Conservation (phyloP, 2,888 invertebrate genomes). For the Priocnemis perturbator region DNA sequence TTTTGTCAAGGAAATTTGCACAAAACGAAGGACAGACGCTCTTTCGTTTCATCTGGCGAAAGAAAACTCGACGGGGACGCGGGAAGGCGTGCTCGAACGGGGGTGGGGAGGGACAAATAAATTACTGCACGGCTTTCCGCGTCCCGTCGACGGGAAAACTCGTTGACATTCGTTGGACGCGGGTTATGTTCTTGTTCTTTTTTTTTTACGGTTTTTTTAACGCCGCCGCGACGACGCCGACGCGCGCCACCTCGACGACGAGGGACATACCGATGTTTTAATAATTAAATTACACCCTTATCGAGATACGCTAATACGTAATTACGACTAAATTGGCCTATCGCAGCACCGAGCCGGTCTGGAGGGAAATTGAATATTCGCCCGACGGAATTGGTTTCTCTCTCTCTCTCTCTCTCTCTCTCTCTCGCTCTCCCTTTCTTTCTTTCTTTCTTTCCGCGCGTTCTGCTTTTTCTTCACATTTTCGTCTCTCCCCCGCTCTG, state of each 20-base stretch:
- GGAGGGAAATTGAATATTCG: constrained; percentile 55
- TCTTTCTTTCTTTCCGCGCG: background rate
- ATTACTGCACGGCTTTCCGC: constrained; percentile 12
- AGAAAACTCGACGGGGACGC: constrained; percentile 11
- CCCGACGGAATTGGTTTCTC: constrained; percentile 45
- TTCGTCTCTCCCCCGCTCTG: constrained; percentile 2
- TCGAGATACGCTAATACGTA: constrained; percentile 43
- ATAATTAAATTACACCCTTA: constrained; percentile 50
- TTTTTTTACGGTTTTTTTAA: constrained; percentile 14
- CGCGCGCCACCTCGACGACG: constrained; percentile 24
- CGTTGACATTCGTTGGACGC: constrained; percentile 61
- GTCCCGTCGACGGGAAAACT: constrained; percentile 39
- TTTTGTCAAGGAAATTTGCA: background rate
- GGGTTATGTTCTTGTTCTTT: constrained; percentile 28
- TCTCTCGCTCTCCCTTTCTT: constrained; percentile 7
- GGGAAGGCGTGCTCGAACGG: constrained; percentile 9
- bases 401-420: constrained; percentile 5
- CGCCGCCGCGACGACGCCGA: constrained; percentile 12
- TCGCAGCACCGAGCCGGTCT: constrained; percentile 54
- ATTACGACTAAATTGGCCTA: constrained; percentile 56
- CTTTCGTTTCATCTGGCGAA: background rate
- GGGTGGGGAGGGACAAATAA: background rate
- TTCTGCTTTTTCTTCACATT: constrained; percentile 3
- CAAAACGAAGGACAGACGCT: too few species aligned
- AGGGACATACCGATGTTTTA: constrained; percentile 27